Conservation (phyloP, 1,140 invertebrate species). For the Berghia stephanieae region DNA sequence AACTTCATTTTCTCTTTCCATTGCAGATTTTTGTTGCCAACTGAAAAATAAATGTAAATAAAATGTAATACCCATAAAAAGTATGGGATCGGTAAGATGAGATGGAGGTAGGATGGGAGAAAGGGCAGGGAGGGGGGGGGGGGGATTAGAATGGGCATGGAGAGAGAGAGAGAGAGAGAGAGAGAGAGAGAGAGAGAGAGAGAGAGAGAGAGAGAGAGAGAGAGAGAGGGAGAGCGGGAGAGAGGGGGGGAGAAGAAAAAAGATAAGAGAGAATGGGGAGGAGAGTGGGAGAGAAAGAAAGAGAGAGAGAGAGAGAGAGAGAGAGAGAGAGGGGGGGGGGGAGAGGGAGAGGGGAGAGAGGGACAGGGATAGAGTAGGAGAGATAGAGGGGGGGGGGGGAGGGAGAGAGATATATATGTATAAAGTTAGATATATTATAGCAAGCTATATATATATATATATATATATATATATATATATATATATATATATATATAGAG, state of each 20-base stretch:
- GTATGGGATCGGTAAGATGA: no score
- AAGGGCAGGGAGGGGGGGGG: constrained; percentile 10
- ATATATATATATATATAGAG: no score
- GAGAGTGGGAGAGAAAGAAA: not conserved
- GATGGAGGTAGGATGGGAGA: not conserved
- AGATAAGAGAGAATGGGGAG: not conserved
- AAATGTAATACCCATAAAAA: no score
- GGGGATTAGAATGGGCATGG: not conserved
- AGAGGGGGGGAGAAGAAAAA: not conserved
- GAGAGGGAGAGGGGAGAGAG: not conserved
- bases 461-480: no score
- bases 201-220: constrained; percentile 1
- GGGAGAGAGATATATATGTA: no score
- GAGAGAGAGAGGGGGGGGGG: not conserved
- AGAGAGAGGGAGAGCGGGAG: not conserved
- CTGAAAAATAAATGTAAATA: not conserved
- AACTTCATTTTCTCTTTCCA: constrained; percentile 67
- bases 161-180: constrained; percentile 2
- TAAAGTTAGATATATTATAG: no score
- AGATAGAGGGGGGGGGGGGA: not conserved
- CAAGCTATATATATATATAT: no score
- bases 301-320: not conserved
- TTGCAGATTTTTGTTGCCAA: not conserved
- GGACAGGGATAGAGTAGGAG: not conserved
- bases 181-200: not conserved